These are phyloP conservation scores for Platynereis dumerilii DNA, from an alignment of 2,888 invertebrate species.

Conservation along the genomic window DNA sequence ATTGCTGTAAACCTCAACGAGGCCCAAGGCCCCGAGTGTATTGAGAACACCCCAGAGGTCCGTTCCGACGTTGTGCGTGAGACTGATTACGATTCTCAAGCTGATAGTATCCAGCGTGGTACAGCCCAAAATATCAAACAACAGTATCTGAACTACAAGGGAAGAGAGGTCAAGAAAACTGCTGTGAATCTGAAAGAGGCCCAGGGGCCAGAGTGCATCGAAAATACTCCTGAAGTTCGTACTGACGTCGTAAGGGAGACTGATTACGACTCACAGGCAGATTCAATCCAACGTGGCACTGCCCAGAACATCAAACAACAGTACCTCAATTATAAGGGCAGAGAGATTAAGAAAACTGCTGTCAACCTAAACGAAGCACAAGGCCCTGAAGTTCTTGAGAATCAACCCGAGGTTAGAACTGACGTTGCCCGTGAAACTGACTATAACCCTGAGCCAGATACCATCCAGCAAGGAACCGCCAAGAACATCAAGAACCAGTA, in stretches of 20 bases:
- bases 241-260: conserved; percentile 30
- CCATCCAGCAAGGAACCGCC: conserved; percentile 13
- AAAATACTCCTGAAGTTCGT: conserved; percentile 32
- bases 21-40: neutral
- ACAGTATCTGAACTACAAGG: neutral
- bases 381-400: neutral
- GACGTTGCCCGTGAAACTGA: conserved; percentile 37
- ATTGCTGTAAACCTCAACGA: conserved; percentile 6
- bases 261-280: neutral
- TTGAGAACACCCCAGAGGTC: conserved; percentile 35
- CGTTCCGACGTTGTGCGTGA: conserved; percentile 37
- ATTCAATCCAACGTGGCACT: neutral
- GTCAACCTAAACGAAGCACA: neutral
- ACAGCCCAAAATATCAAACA: conserved; percentile 7
- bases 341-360: neutral
- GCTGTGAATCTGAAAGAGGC: conserved; percentile 31
- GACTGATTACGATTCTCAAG: conserved; percentile 9
- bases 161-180: conserved; percentile 20
- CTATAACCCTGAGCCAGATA: conserved; percentile 11
- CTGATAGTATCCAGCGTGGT: neutral
- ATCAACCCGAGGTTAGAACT: conserved; percentile 26
- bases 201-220: conserved; percentile 24
- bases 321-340: neutral
- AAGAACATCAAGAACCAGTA: conserved; percentile 1
- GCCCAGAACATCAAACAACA: conserved; percentile 1